Evolutionary conservation across 1,140 invertebrate genomes (phyloP), one percentile per base, ranked within the genome.

Genomic region (Tetramorium parvispinum): DNA sequence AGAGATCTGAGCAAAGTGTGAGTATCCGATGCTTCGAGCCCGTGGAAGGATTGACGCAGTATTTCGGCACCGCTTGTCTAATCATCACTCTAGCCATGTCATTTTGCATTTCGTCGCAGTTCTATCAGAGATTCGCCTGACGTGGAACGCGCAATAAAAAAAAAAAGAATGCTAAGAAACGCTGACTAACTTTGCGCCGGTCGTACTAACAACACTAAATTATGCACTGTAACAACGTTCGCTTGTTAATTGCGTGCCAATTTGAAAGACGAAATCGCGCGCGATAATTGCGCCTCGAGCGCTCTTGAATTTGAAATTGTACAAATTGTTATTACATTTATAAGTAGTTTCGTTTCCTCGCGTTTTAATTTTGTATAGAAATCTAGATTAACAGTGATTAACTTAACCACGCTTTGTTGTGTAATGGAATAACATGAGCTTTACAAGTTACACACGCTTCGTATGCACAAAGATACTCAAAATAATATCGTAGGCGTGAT

Each of bases 1-100:
- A 94, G 85, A 94, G 88, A 91, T 88, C 93, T 89, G 91, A 94
- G 63, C 93, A 94, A 93, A 94, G 91, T 91, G 95, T 96, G 94
- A 96, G 95, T 96, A 95, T 93, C 87, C 88, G 46, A 87, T 76
- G 87, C 79, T 89, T 90, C 86, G 87, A 57, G 63, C 89, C 90
- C 87, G 77, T 87, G 71, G 88, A 92, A 79, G 87, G 92, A 89
- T 90, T 93, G 90, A 92, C 86, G 87, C 91, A 93, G 87, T 92
- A 89, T 91, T 91, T 94, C 91, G 93, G 88, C 93, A 94, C 92
- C 91, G 93, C 92, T 94, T 94, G 85, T 86, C 88, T 93, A 93
- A 90, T 92, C 91, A 83, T 91, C 91, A 90, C 79, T 91, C 68
- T 93, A 91, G 78, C 86, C 76, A 87, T 91, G 63, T 88, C 90